Base-by-base conservation (phyloP, 2,797 vertebrate genomes). In the Tiaroga cobitis region DNA sequence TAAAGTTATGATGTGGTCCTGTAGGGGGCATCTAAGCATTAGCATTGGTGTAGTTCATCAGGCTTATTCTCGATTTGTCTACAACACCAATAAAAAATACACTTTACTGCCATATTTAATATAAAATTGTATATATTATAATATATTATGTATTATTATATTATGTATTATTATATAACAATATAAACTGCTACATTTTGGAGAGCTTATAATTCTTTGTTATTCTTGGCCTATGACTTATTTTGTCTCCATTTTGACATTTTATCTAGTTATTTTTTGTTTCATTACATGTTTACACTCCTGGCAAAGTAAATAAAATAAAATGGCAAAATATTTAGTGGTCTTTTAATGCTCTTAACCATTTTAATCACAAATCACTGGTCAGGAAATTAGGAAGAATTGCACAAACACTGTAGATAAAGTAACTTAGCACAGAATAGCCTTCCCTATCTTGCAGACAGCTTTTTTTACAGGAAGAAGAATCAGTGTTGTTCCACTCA, bases 21-120 rank as follows among this genome's bases (percentile, higher is more conserved):
- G 73, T 84, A 88, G 87, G 56, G 81, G 87, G 85, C 82, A 26
- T 73, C 9, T 73, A 51, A 37, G 29, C 63, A 19, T 65, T 56
- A 76, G 43, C 59, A 46, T 39, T 74, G 77, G 21, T 59, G 9
- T 29, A 37, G 24, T 8, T 32, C 21, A 32, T 69, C 39, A 19
- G 39, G 73, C 2, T 65, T 16, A 8, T 69, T 24, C n/a, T 72
- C 16, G 9, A 39, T 78, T 78, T 59, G 7, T 32, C 4, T 41
- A 51, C 21, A 73, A 21, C 26, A 15, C 34, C 2, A 61, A 32
- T 8, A 11, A n/a, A 43, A 10, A 43, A 2, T 0, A 59, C 0
- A 39, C 4, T 81, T 32, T 16, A 61, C 19, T 61, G 21, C 2
- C 26, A 18, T 13, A 7, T 59, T 59, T 59, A n/a, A 39, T 59